Conservation (phyloP, 2,888 invertebrate species). For the Drosophila austrosaltans region DNA sequence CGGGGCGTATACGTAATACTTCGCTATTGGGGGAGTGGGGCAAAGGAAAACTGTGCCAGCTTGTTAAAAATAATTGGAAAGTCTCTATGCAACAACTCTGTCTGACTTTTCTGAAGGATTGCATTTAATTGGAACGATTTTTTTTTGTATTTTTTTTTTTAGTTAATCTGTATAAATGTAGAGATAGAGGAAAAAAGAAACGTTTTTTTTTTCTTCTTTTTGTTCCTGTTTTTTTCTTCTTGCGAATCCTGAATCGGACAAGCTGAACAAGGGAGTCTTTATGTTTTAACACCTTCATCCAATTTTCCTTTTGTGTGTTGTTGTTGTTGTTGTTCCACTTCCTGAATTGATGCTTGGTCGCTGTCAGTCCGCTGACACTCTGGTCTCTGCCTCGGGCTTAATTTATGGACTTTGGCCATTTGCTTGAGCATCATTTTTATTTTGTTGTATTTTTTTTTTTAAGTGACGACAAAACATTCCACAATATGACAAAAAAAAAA, state of each 20-base stretch:
- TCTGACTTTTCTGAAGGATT: not conserved
- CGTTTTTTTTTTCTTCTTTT: not conserved
- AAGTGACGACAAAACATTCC: constrained; percentile 83
- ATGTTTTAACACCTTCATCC: constrained; percentile 82
- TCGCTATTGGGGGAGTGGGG: no score
- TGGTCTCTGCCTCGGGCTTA: constrained; percentile 59
- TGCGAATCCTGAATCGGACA: constrained; percentile 27
- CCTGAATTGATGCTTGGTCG: constrained; percentile 62
- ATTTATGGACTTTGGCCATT: constrained; percentile 81
- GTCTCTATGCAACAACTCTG: not conserved
- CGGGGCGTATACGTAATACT: constrained; percentile 61
- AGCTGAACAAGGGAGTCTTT: constrained; percentile 56
- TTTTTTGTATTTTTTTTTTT: not conserved
- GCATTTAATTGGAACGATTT: constrained; percentile 14
- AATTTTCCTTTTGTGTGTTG: constrained; percentile 68
- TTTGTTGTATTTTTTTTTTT: constrained; percentile 30
- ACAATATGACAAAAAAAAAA: constrained; percentile 80
- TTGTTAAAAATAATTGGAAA: constrained; percentile 59
- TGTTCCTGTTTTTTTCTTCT: not conserved
- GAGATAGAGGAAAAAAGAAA: not conserved
- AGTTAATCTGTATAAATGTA: constrained; percentile 18
- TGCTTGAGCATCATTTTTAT: constrained; percentile 60
- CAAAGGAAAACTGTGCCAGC: constrained; percentile 28
- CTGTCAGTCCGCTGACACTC: constrained; percentile 58
- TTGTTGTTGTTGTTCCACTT: constrained; percentile 43